Conservation (phyloP, 2,797 vertebrate genomes). For the Sitta carolinensis region DNA sequence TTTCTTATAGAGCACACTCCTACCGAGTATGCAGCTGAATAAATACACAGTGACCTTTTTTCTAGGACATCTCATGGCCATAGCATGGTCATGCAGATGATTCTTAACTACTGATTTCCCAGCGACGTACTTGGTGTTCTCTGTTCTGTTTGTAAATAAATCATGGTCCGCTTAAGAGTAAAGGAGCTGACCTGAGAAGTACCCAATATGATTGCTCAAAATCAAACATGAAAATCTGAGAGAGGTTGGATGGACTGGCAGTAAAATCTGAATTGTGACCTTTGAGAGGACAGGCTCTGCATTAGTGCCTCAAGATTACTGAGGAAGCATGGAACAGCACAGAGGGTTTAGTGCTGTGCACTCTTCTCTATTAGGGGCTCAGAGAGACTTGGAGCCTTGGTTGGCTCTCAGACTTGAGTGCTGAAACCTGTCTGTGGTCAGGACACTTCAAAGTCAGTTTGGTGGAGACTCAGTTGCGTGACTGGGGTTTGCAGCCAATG, state of each 20-base stretch:
- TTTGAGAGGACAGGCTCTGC: not conserved
- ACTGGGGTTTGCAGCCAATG: not conserved
- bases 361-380: not conserved
- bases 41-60: constrained; percentile 33
- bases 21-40: not conserved
- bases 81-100: not conserved
- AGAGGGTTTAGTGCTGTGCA: not conserved
- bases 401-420: not conserved
- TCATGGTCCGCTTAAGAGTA: not conserved
- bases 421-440: not conserved
- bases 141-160: constrained; percentile 2
- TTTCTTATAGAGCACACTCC: constrained; percentile 20
- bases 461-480: not conserved
- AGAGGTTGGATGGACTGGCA: not conserved
- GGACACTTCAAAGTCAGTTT: not conserved
- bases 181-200: not conserved
- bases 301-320: not conserved
- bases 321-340: not conserved
- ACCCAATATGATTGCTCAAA: not conserved
- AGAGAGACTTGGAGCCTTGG: not conserved
- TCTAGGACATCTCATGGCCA: not conserved
- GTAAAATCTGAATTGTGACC: not conserved
- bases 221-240: not conserved
- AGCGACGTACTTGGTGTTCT: not conserved
- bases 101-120: not conserved